Evolutionary conservation across 1,140 invertebrate species (phyloP), one percentile per base, ranked within the genome.

Genomic region (Apis dorsata): DNA sequence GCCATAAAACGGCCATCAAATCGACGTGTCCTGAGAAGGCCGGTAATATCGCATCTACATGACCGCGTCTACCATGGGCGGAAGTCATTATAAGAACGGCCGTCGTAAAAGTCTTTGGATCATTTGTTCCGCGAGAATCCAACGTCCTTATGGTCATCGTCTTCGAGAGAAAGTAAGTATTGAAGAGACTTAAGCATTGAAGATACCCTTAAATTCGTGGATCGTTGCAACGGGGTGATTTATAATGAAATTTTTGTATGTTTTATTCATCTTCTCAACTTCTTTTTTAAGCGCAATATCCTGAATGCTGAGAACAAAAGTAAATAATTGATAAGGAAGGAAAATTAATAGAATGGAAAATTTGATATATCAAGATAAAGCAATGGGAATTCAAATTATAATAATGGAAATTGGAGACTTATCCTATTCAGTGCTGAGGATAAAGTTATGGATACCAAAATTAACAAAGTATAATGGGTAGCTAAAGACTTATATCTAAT

Each of bases 61-160:
- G 59, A 79, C 44, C 44, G 57, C 28, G n/a, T 8, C 17, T 12
- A 2, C 19, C 12, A n/a, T 28, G 21, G 15, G 57, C 28, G 71
- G 51, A 63, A 77, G 65, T 77, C 79, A 44, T 70, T 78, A 78
- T 28, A n/a, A 57, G 74, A 77, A 79, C 53, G 51, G 34, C 51
- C 51, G 17, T 63, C 71, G 59, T 85, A 87, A 88, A 88, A 85
- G 57, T 81, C 75, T 44, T 53, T 19, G 19, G 62, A 70, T 80
- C 83, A 68, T 84, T 87, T 65, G 83, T 81, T 71, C 82, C 71
- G 60, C 84, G 44, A 51, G 79, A 60, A 73, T 87, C 71, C 69
- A 84, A 13, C 85, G 24, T 71, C n/a, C 24, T 72, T 76, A 81
- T 73, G 68, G 69, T n/a, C 66, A 69, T 34, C 71, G 59, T 75